A percentile compares a stretch with the other conserved stretches of the same genome.
Evolutionary conservation across 2,888 invertebrate species (phyloP).

Genomic region (Sarcophaga carnaria): DNA sequence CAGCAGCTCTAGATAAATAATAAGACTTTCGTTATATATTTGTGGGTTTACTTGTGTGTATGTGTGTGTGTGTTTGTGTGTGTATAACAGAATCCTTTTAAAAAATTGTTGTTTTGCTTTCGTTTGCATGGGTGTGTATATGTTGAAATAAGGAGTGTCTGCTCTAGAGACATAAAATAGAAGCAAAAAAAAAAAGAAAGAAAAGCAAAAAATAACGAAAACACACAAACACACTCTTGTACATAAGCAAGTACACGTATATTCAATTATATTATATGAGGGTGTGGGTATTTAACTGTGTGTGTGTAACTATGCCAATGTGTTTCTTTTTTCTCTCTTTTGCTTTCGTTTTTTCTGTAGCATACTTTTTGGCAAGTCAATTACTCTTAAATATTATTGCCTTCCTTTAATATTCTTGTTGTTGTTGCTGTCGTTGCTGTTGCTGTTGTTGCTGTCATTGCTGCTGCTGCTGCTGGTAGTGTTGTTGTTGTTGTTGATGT

Average conservation of each 20-base stretch:
- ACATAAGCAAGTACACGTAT: not conserved
- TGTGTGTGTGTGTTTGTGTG: constrained; percentile 2
- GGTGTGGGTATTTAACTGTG: not conserved
- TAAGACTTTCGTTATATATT: constrained; percentile 3
- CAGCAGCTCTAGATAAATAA: not conserved
- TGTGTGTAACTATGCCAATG: not conserved
- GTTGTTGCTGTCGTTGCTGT: not conserved
- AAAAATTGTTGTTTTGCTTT: not conserved
- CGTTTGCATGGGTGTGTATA: constrained; percentile 1
- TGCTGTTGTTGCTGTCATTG: constrained; percentile 15
- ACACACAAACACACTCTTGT: not conserved
- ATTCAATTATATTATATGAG: not conserved
- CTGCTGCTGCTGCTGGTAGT: not conserved
- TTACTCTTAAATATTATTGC: constrained; percentile 7
- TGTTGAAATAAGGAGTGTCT: constrained; percentile 66
- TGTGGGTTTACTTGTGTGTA: not conserved
- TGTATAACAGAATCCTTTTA: constrained; percentile 6
- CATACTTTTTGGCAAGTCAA: constrained; percentile 52
- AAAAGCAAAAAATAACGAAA: not conserved
- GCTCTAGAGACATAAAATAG: constrained; percentile 67
- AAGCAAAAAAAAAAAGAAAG: constrained; percentile 32
- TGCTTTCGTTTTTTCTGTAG: not conserved
- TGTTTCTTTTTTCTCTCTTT: not conserved
- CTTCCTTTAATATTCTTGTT: constrained; percentile 19
- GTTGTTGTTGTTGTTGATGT: not conserved